Percentiles rank a stretch among this genome's conserved stretches.
Conservation (phyloP, 2,888 invertebrate species). For the Cryptocephalus moraei region DNA sequence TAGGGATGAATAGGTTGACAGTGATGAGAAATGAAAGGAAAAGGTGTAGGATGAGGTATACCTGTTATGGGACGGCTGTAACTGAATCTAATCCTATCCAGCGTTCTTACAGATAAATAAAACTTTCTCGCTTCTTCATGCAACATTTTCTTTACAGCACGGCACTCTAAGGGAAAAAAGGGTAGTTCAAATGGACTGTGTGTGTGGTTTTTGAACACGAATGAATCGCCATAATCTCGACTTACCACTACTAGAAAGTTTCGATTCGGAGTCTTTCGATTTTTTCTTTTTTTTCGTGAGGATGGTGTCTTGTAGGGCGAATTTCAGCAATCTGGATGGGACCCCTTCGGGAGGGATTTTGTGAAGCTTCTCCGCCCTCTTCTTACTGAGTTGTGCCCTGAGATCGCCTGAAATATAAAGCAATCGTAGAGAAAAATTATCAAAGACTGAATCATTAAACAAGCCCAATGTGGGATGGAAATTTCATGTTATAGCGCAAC, state of each 20-base stretch:
- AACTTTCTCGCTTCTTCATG: slow-evolving; percentile 19
- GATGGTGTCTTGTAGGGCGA: slow-evolving; percentile 43
- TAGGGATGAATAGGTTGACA: no score
- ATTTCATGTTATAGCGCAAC: no score
- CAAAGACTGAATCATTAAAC: no score
- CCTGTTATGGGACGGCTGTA: slow-evolving; percentile 14
- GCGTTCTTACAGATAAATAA: slow-evolving; percentile 13
- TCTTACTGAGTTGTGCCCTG: slow-evolving; percentile 43
- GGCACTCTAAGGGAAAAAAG: slow-evolving; percentile 15
- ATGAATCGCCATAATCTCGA: neutral
- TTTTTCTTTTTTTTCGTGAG: slow-evolving; percentile 37
- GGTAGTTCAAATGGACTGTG: no score
- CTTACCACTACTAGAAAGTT: slow-evolving; percentile 23
- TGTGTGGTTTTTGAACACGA: no score
- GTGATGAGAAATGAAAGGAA: no score
- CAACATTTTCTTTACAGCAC: slow-evolving; percentile 18
- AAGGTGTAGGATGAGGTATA: neutral
- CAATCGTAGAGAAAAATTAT: neutral
- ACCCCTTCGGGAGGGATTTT: slow-evolving; percentile 34
- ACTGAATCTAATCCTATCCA: slow-evolving; percentile 12
- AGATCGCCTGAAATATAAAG: slow-evolving; percentile 35
- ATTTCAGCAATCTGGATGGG: slow-evolving; percentile 41
- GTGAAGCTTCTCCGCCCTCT: slow-evolving; percentile 42
- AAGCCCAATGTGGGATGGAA: no score
- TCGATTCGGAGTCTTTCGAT: slow-evolving; percentile 25